Conservation (phyloP, 2,797 vertebrate species). For the Phylloscopus collybita region DNA sequence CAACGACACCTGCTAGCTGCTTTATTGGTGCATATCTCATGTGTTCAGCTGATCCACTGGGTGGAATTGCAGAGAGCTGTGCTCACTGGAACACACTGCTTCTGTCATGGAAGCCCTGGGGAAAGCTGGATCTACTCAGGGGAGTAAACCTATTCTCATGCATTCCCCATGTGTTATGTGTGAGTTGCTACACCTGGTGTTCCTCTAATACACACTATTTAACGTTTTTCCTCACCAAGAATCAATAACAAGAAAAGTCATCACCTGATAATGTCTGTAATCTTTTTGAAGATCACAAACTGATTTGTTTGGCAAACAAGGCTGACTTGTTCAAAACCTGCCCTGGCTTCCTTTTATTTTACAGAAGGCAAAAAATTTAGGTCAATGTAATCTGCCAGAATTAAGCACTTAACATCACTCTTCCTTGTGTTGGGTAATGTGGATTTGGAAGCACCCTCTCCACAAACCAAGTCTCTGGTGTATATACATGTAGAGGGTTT, state of each 20-base stretch:
- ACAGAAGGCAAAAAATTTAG: background rate
- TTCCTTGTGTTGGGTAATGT: background rate
- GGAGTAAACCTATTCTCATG: background rate
- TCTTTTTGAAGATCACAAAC: background rate
- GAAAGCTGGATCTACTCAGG: background rate
- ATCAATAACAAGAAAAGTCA: background rate
- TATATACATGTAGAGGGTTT: background rate
- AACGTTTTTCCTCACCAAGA: background rate
- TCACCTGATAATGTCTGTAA: background rate
- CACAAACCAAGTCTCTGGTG: background rate
- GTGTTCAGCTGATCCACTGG: background rate
- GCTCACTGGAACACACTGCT: background rate
- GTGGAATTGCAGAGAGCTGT: background rate
- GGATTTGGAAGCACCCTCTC: background rate
- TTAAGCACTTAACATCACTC: constrained; percentile 9
- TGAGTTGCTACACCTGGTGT: background rate
- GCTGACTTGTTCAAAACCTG: background rate
- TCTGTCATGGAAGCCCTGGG: background rate
- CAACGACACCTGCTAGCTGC: constrained; percentile 48
- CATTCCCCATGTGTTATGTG: fast-evolving
- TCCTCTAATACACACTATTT: background rate
- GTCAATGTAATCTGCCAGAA: background rate
- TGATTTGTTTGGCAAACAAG: constrained; percentile 12
- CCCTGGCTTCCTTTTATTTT: background rate
- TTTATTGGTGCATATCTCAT: constrained; percentile 33